Evolutionary conservation across 2,797 vertebrate species (phyloP).

Genomic region (Etheostoma perlongum): DNA sequence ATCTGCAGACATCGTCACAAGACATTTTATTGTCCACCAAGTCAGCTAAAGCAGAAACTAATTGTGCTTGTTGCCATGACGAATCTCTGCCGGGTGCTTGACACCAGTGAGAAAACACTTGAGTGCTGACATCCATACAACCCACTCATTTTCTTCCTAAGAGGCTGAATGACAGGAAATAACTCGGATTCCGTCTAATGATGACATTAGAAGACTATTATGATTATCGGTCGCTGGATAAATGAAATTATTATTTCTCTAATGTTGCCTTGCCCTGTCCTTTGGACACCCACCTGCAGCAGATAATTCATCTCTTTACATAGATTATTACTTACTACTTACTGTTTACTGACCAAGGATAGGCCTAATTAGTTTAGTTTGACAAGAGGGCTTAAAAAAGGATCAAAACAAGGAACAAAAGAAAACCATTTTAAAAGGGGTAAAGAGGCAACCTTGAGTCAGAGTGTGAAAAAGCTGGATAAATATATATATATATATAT

Average conservation of each 20-base stretch:
- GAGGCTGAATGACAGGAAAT: constrained; percentile 46
- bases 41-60: constrained; percentile 24
- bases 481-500: not conserved
- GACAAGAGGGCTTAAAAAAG: not conserved
- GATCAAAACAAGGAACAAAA: not conserved
- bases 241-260: constrained; percentile 32
- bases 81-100: constrained; percentile 46
- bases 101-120: constrained; percentile 46
- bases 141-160: constrained; percentile 34
- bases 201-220: constrained; percentile 39
- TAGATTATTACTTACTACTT: not conserved
- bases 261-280: not conserved
- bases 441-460: not conserved
- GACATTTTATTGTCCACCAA: constrained; percentile 24
- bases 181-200: constrained; percentile 21
- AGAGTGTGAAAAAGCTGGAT: not conserved
- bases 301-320: constrained; percentile 13
- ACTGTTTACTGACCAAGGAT: not conserved
- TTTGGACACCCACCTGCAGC: constrained; percentile 4
- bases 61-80: constrained; percentile 65
- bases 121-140: constrained; percentile 32
- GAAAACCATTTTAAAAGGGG: not conserved
- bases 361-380: not conserved
- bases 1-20: constrained; percentile 3
- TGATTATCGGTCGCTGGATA: constrained; percentile 5